Evolutionary conservation across 2,888 invertebrate species (phyloP), one percentile per base, ranked within the genome.

Genomic region (Lydus trimaculatus): DNA sequence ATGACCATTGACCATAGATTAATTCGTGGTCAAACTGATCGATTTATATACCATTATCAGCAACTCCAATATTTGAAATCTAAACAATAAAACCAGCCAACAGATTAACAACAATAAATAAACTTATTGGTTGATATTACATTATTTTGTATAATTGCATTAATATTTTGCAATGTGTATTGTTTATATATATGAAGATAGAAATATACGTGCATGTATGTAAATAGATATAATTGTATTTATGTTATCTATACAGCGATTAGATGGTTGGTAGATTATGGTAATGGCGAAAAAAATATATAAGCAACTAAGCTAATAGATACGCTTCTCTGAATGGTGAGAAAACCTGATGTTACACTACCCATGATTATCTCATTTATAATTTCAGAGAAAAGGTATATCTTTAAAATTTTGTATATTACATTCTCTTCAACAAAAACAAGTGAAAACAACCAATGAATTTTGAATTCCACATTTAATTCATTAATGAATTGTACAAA

Each of bases 61-160:
- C 61, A 64, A 67, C 61, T 56, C 25, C 56, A 56, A 52, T 52
- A 58, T 66, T 61, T 58, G 48, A 33, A 56, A 23, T 31, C 31
- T 48, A 39, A 65, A 64, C 64, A 68, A 68, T 63, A 64, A 68
- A 65, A 62, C 52, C 65, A 64, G 43, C 61, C 60, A 58, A 56
- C 68, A 61, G 68, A 68, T 68, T 68, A 61, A 43, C 43, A 28
- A 39, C 25, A 62, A 65, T 68, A 68, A 68, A 68, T 68, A 68
- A 20, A 39, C 61, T 39, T 20, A 36, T 48, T 56, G 13, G 39
- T 25, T 17, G 56, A 61, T 36, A 52, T 33, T 67, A 20, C 66
- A 58, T 25, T 58, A 25, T 25, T 48, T 33, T 60, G 31, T 65
- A 31, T 7, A 31, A 31, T 7, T 31, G 8, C 9, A 9, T 5